phyloP scores from a whole-genome alignment of 2,888 invertebrate genomes.

The Lasioglossum pauxillum region DNA sequence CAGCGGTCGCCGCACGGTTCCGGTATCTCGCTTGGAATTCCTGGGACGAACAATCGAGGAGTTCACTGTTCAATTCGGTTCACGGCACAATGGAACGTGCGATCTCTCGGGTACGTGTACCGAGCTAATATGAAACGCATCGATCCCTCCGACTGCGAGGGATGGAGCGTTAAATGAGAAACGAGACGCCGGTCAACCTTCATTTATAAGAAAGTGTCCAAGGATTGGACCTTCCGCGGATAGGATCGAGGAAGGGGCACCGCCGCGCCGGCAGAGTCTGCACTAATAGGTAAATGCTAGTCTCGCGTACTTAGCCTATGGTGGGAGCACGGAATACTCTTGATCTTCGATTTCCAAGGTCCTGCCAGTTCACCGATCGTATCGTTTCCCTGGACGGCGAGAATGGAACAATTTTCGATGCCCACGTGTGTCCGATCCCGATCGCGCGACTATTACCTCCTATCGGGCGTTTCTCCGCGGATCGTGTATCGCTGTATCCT shows the following conservation, averaged over 20 bases:
- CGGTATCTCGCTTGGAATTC: neutral
- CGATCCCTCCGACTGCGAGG: conserved; percentile 75
- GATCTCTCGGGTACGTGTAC: neutral
- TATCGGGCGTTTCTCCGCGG: no score
- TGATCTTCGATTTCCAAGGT: conserved; percentile 77
- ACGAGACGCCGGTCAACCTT: conserved; percentile 74
- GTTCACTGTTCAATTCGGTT: conserved; percentile 34
- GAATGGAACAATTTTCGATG: neutral
- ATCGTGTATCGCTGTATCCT: no score
- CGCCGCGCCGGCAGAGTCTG: conserved; percentile 16
- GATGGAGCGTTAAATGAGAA: conserved; percentile 79
- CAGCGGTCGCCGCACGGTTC: neutral
- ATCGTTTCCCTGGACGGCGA: neutral
- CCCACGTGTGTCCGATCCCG: no score
- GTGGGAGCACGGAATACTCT: conserved; percentile 71
- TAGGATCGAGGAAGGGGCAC: conserved; percentile 69
- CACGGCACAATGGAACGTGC: conserved; percentile 38
- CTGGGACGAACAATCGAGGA: neutral
- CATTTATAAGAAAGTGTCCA: conserved; percentile 83
- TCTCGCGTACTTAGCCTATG: conserved; percentile 21
- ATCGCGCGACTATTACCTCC: neutral
- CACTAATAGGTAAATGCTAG: conserved; percentile 14
- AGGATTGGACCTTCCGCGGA: conserved; percentile 79
- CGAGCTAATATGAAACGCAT: conserved; percentile 2
- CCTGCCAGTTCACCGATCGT: conserved; percentile 40